phyloP scores from a whole-genome alignment of 2,888 invertebrate species.

The Sepiola atlantica region DNA sequence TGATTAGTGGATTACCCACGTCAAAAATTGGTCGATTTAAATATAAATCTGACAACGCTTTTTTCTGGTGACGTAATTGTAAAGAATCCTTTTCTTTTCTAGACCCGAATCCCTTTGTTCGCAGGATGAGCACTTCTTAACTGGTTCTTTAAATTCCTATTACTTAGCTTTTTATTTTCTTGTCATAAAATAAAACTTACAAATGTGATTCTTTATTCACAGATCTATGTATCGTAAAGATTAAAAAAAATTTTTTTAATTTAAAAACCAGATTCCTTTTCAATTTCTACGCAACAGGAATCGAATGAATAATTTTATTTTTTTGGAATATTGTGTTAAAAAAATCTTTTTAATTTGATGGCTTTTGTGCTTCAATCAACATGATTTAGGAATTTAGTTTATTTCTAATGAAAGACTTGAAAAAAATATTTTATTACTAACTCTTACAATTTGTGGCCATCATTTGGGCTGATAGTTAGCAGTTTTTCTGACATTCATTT shows the following conservation, averaged over 20 bases:
- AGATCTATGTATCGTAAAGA: neutral
- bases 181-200: neutral
- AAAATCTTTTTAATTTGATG: too few relatives aligned
- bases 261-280: neutral
- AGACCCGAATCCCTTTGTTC: too few relatives aligned
- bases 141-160: neutral
- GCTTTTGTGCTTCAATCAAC: too few relatives aligned
- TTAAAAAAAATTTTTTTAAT: neutral
- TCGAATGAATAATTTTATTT: neutral
- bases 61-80: too few relatives aligned
- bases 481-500: neutral
- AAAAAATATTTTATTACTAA: neutral
- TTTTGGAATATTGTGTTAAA: neutral
- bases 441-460: neutral
- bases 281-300: neutral
- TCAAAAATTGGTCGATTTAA: too few relatives aligned
- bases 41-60: too few relatives aligned
- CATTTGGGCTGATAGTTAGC: neutral
- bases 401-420: neutral
- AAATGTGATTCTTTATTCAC: neutral
- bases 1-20: too few relatives aligned
- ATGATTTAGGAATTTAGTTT: neutral
- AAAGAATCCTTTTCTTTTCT: too few relatives aligned
- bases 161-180: neutral
- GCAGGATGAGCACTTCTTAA: neutral